These are phyloP conservation scores for Sterna hirundo DNA, from an alignment of 2,113 vertebrate genomes.

Conservation along the genomic window DNA sequence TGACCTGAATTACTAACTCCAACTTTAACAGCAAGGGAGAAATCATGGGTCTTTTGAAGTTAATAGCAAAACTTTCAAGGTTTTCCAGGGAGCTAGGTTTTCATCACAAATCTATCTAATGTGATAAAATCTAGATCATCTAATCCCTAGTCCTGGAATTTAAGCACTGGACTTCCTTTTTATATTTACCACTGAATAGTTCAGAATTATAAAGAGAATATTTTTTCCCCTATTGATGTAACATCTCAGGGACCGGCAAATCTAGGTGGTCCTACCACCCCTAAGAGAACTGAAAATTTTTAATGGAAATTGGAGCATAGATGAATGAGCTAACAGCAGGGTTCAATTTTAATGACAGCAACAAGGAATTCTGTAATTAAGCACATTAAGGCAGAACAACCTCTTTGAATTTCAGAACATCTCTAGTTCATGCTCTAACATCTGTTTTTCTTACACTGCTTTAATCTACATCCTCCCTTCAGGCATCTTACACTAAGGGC, in stretches of 20 bases:
- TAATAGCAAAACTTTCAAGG: conserved; percentile 25
- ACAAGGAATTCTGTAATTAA: conserved; percentile 62
- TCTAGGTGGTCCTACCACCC: conserved; percentile 42
- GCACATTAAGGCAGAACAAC: conserved; percentile 58
- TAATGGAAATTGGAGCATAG: conserved; percentile 46
- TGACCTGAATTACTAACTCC: conserved; percentile 28
- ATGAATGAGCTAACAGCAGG: conserved; percentile 59
- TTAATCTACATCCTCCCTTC: conserved; percentile 63
- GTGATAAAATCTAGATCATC: conserved; percentile 24
- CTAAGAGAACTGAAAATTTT: conserved; percentile 6
- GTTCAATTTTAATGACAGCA: conserved; percentile 65
- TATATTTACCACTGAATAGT: not conserved
- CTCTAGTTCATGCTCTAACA: conserved; percentile 48
- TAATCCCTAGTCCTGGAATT: conserved; percentile 23
- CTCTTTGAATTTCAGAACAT: conserved; percentile 65
- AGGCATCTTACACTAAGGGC: conserved; percentile 42
- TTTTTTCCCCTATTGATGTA: conserved; percentile 36
- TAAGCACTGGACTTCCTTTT: conserved; percentile 18
- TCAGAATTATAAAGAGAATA: conserved; percentile 28
- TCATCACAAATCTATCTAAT: conserved; percentile 17
- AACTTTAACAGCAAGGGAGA: conserved; percentile 26
- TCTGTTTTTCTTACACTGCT: conserved; percentile 46
- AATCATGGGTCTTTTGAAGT: conserved; percentile 2
- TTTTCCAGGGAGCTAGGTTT: conserved; percentile 27
- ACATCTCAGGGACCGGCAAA: not conserved